These are phyloP conservation scores for Yponomeuta evonymella DNA, from an alignment of 2,888 invertebrate genomes.

Conservation along the genomic window DNA sequence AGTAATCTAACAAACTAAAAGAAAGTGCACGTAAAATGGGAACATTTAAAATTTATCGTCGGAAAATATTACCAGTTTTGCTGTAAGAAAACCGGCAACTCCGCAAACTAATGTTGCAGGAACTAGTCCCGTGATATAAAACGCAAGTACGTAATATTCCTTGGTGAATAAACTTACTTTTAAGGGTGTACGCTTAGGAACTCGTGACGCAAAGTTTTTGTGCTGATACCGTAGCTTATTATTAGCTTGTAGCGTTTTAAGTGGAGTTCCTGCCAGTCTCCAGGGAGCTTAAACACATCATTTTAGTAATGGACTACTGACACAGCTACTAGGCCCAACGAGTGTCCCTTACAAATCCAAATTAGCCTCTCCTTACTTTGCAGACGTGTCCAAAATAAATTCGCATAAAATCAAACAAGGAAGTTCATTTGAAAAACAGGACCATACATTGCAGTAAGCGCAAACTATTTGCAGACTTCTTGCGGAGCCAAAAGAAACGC, in stretches of 20 bases:
- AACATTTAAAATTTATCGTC: slow-evolving; percentile 64
- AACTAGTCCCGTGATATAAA: slow-evolving; percentile 44
- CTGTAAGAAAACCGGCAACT: slow-evolving; percentile 46
- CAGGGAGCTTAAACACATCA: too few relatives aligned
- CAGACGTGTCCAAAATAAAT: too few relatives aligned
- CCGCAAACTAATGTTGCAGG: slow-evolving; percentile 55
- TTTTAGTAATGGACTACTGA: too few relatives aligned
- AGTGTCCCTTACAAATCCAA: too few relatives aligned
- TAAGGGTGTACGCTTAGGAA: slow-evolving; percentile 2
- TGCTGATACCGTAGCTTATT: background rate
- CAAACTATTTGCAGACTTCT: background rate
- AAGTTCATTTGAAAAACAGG: background rate
- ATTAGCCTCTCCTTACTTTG: too few relatives aligned
- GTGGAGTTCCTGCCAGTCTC: too few relatives aligned
- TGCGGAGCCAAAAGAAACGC: background rate
- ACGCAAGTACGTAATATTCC: slow-evolving; percentile 41
- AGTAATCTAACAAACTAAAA: slow-evolving; percentile 60
- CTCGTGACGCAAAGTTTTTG: background rate
- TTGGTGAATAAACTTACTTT: slow-evolving; percentile 29
- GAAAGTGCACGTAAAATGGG: slow-evolving; percentile 55
- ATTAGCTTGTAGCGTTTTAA: too few relatives aligned
- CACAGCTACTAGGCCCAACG: too few relatives aligned
- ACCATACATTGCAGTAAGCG: background rate
- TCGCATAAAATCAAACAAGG: background rate
- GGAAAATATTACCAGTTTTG: slow-evolving; percentile 63